Evolutionary conservation across 1,140 invertebrate genomes (phyloP).

Genomic region (Steinernema khuongi): DNA sequence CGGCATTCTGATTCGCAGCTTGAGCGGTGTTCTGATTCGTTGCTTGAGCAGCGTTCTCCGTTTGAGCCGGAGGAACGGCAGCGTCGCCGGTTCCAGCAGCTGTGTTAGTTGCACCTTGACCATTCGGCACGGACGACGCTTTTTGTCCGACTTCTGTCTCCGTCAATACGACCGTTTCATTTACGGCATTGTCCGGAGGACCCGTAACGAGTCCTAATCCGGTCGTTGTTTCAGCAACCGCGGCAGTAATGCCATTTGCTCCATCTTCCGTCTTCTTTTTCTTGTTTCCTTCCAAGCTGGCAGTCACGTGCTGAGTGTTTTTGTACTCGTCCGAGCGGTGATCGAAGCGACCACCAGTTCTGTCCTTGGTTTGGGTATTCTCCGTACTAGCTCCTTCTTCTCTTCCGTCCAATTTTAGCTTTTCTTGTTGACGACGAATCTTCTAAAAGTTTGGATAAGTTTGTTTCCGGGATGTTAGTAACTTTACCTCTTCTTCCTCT

Average conservation of each 20-base stretch:
- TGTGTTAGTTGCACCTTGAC: too few species aligned
- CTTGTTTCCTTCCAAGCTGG: background rate
- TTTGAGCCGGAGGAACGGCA: too few species aligned
- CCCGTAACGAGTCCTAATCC: too few species aligned
- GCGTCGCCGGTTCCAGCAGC: too few species aligned
- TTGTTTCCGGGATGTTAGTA: background rate
- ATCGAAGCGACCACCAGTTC: background rate
- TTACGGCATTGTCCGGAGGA: too few species aligned
- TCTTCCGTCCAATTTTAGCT: background rate
- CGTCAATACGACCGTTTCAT: too few species aligned
- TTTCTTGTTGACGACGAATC: background rate
- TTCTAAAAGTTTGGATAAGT: background rate
- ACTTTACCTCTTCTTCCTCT: slow-evolving; percentile 1
- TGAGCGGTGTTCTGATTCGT: too few species aligned
- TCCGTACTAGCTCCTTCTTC: background rate
- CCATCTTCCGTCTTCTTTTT: background rate
- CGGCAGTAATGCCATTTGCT: background rate
- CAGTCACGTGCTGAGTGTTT: background rate
- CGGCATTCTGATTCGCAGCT: too few species aligned
- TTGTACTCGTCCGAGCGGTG: background rate
- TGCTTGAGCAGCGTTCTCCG: too few species aligned
- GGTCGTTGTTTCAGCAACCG: background rate
- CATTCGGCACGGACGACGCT: too few species aligned
- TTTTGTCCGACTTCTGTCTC: too few species aligned
- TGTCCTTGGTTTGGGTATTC: background rate